Base-by-base conservation (phyloP, 2,113 vertebrate genomes). In the Pterocles burchelli region DNA sequence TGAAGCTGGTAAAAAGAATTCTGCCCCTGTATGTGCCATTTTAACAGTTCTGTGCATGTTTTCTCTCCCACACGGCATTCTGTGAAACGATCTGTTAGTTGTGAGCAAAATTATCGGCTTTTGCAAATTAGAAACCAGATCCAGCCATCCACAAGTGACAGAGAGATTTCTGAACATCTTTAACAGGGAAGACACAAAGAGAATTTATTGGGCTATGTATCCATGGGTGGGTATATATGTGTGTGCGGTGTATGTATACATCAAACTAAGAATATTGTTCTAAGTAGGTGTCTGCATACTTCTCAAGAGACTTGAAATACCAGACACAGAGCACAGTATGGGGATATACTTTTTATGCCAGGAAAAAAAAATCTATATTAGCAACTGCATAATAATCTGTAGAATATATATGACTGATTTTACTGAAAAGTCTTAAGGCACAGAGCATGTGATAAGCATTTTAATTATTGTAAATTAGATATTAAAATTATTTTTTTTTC, bases 1-100 rank as follows among this genome's bases (percentile, higher is more conserved):
- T 78, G 73, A 48, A 48, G 55, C 2, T 76, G 66, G 73, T 96
- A 95, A 94, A 95, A 95, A 94, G 93, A 94, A 82, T 68, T 11
- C 41, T 89, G 86, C 57, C 84, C 86, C 38, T 72, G n/a, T 31
- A 17, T 57, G 93, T 20, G 62, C 48, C 0, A 0, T 36, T 95
- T 97, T 45, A 41, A 16, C 86, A 78, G 93, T 3, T 18, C 80
- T 85, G 61, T 81, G 76, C 89, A 9, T 52, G 73, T 72, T 95
- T 85, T 28, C 61, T 72, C 87, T 93, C 94, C 96, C 89, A 93
- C 77, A 0, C 3, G 0, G n/a, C 89, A 5, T 75, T 84, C 94
- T 92, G 86, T 78, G 80, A 72, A 89, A 77, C 1, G 61, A 85
- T 89, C 91, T 96, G 84, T 70, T 95, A 61, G 57, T 72, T 45